Base-by-base conservation (phyloP, 2,797 vertebrate genomes). In the Pseudochromis fuscus region DNA sequence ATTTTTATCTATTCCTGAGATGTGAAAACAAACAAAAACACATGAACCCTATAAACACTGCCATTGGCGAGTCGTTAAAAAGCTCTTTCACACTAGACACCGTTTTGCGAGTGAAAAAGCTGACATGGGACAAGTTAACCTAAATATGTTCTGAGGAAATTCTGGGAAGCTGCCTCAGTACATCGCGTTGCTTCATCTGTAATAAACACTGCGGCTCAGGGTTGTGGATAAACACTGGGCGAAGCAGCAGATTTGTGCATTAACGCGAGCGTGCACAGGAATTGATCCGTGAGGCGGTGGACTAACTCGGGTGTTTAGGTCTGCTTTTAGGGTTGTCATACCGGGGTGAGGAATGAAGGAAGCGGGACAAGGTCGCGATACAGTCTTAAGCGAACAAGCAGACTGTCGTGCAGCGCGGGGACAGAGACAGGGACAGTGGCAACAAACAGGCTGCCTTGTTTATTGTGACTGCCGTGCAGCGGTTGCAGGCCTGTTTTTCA, bases 401-500 rank as follows among this genome's bases (percentile, higher is more conserved):
- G 67, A 61, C 66, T 67, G 61, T 76, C 76, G 73, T 67, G 52
- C 25, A 23, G 63, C 1, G 52, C 7, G 16, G 67, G 72, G 38
- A 10, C 40, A 44, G 67, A 40, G 75, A 79, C 64, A 6, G 61
- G 64, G 72, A 84, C 72, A 31, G 68, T 23, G 65, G 77, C 74
- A 71, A 44, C 80, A 79, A 81, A 88, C 84, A 83, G 83, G 52
- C 84, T 58, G 79, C 31, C 81, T 79, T 84, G 89, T 90, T 92
- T 90, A 90, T 82, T 84, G 85, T 73, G 82, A 89, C 87, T 91
- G 86, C 86, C 52, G 61, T 77, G 82, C 79, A n/a, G 84, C 72
- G 86, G 87, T 73, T 87, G 83, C 82, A 59, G 75, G 82, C 72
- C 79, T 87, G 88, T 91, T 93, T 93, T 91, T 93, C 87, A 92